Conservation (phyloP, 2,797 vertebrate genomes). For the Xerus rutilus region DNA sequence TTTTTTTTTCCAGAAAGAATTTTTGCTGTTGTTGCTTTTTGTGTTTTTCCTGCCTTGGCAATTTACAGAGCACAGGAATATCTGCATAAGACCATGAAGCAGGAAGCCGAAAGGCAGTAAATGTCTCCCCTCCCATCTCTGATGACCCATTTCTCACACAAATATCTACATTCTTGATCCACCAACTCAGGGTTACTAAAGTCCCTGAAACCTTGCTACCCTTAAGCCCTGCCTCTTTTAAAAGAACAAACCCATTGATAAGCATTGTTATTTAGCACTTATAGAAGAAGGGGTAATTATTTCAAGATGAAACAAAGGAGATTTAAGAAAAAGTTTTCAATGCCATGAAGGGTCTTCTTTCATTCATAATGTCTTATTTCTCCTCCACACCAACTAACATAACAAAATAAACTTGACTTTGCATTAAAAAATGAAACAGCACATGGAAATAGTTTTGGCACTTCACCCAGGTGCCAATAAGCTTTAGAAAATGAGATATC, state of each 20-base stretch:
- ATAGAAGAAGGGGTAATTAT: neutral
- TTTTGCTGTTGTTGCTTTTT: slow-evolving; percentile 12
- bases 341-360: neutral
- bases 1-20: neutral
- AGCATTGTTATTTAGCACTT: neutral
- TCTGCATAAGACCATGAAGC: neutral
- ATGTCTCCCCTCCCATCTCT: neutral
- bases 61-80: neutral
- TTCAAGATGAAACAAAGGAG: neutral
- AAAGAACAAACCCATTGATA: neutral
- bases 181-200: neutral
- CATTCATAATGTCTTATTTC: neutral
- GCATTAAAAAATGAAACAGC: neutral
- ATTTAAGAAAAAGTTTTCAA: neutral
- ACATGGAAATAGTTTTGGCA: neutral
- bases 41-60: neutral
- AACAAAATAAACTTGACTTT: slow-evolving; percentile 60
- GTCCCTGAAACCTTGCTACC: neutral
- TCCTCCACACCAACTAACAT: neutral
- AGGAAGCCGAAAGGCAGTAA: neutral
- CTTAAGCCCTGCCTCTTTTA: neutral
- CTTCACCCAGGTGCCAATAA: neutral
- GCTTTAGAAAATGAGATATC: neutral
- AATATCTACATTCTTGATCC: neutral
- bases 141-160: neutral